phyloP scores from a whole-genome alignment of 2,888 invertebrate genomes.

The Oasisia sp. region DNA sequence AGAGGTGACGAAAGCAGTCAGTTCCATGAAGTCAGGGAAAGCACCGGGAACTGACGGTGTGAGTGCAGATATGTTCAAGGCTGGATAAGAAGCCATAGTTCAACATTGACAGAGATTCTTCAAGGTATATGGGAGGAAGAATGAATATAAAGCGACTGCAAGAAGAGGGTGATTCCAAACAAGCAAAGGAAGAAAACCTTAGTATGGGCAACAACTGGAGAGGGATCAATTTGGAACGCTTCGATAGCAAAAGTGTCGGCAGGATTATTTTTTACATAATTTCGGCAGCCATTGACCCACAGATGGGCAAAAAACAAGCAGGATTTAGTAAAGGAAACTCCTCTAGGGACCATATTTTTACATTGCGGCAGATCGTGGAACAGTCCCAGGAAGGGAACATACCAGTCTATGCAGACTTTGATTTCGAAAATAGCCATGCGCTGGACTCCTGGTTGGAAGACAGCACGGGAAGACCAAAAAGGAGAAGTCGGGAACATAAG shows the following conservation, averaged over 20 bases:
- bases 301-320: slow-evolving; percentile 31
- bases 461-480: no score
- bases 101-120: background rate
- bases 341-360: slow-evolving; percentile 29
- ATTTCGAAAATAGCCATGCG: no score
- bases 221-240: slow-evolving; percentile 28
- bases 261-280: no score
- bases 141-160: background rate
- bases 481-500: no score
- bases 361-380: slow-evolving; percentile 30
- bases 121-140: background rate
- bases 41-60: no score
- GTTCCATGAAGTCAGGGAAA: no score
- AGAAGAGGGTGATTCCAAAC: background rate
- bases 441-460: no score
- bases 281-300: slow-evolving; percentile 24
- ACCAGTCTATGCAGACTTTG: slow-evolving; percentile 29
- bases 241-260: background rate
- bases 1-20: no score
- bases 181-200: slow-evolving; percentile 26
- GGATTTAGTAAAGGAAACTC: slow-evolving; percentile 32
- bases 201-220: slow-evolving; percentile 32
- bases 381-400: slow-evolving; percentile 28
- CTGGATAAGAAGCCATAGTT: background rate
- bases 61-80: no score